Evolutionary conservation across 2,888 invertebrate species (phyloP), one percentile per base, ranked within the genome.

Genomic region (Caradrina kadenii): DNA sequence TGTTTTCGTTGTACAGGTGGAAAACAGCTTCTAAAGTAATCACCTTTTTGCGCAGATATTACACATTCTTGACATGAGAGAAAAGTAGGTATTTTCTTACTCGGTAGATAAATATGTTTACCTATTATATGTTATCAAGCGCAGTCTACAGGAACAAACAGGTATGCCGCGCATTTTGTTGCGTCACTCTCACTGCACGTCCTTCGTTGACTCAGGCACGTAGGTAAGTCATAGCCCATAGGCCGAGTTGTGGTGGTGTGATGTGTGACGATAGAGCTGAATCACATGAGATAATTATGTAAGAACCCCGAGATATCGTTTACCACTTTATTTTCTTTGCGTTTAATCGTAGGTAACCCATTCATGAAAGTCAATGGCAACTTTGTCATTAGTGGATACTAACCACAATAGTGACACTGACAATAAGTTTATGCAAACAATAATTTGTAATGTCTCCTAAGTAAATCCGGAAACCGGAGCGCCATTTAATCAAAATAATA

Each of bases 121-220:
- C n/a, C n/a, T n/a, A n/a, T n/a, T n/a, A 17, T 71, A 63, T 69
- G 63, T 65, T 80, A 82, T 72, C 76, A 74, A 68, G 68, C 42
- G 52, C 70, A 77, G 79, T 81, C 64, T 73, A 76, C 82, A 82
- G 84, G 83, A 87, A 85, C 82, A 69, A 66, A 80, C 66, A 84
- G 84, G 86, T 85, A 88, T 87, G 87, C 74, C 68, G 79, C 66
- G 74, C 69, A 75, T 60, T 79, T 71, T n/a, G 64, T 86, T 87
- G 85, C 85, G 85, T 87, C 87, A 87, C 72, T 72, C 63, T 45
- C 49, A 61, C 55, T 69, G 53, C 62, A 73, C 63, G 81, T 84
- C 79, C 79, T 80, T 76, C 61, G 78, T 83, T 86, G 87, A 87
- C 81, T 88, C 87, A 86, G 71, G 73, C 65, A 74, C 53, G 8